A percentile compares a stretch with the other conserved stretches of the same genome.
These are phyloP conservation scores for Dione vanillae DNA, from an alignment of 2,888 invertebrate species.

Conservation along the genomic window DNA sequence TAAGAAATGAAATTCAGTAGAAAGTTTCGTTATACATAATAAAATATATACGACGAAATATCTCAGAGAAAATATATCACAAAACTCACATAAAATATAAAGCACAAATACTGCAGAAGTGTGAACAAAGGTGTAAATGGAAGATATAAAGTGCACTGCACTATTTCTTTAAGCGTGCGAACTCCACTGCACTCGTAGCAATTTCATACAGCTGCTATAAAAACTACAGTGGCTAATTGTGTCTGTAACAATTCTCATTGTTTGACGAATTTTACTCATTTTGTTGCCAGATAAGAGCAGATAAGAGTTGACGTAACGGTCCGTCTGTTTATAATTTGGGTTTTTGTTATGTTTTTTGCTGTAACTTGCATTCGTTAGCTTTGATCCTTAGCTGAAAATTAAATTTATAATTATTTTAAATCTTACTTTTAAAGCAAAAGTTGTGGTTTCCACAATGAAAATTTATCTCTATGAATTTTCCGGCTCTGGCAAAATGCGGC, in stretches of 20 bases:
- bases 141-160: conserved; percentile 5
- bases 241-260: conserved; percentile 54
- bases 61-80: too few relatives aligned
- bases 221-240: conserved; percentile 35
- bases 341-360: conserved; percentile 6
- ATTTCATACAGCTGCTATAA: conserved; percentile 39
- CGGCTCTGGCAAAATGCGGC: too few relatives aligned
- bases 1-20: too few relatives aligned
- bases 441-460: too few relatives aligned
- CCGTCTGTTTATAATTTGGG: conserved; percentile 22
- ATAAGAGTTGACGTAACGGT: conserved; percentile 30
- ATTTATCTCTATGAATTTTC: too few relatives aligned
- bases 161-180: conserved; percentile 18
- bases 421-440: too few relatives aligned
- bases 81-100: too few relatives aligned
- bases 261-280: conserved; percentile 53
- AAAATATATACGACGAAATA: too few relatives aligned
- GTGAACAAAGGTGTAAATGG: background rate
- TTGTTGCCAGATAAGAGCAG: conserved; percentile 43
- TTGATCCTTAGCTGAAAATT: background rate
- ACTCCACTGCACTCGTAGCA: conserved; percentile 17
- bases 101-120: background rate
- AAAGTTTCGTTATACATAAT: too few relatives aligned
- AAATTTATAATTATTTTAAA: background rate
- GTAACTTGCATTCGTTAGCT: background rate